Evolutionary conservation across 2,797 vertebrate species (phyloP), one percentile per base, ranked within the genome.

Genomic region (Myoxocephalus aenaeus): DNA sequence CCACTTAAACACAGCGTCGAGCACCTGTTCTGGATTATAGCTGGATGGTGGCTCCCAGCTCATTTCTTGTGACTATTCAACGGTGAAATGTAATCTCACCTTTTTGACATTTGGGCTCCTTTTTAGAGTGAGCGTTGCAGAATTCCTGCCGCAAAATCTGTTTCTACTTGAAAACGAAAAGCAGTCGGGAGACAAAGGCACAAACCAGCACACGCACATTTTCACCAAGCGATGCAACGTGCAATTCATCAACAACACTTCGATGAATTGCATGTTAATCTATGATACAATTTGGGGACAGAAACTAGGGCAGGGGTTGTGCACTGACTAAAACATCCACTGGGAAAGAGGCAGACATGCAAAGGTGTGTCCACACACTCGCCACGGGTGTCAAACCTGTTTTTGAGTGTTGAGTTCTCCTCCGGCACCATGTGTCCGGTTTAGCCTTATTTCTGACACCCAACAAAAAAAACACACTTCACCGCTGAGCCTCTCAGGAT

Each of bases 11-110:
- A 81, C 63, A 25, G 46, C n/a, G 78, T 89, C 3, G 8, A 77
- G 73, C 92, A 91, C 87, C 92, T 91, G 89, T 76, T 87, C 54
- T 58, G 85, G 91, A 89, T 94, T 93, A 90, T 1, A 69, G 73
- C 74, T 80, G 18, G 44, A 78, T 83, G 76, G 78, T 42, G 17
- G 77, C 85, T 80, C 36, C 67, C 29, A 3, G 76, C 54, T 80
- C 54, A 89, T 93, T 86, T 87, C 71, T 85, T 56, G 68, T 68
- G 77, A 84, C 87, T 75, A 85, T 76, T 84, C 74, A 77, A 25
- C 34, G 3, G 61, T 76, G 65, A 86, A 88, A 87, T 70, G 38
- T 75, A 82, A 82, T 80, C 63, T 74, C 7, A 40, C 22, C 68
- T 71, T 71, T 71, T 66, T 53, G 73, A 1, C 1, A 11, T 59